Evolutionary conservation across 2,797 vertebrate species (phyloP), one percentile per base, ranked within the genome.

Genomic region (Oceanodroma leucorhoa): DNA sequence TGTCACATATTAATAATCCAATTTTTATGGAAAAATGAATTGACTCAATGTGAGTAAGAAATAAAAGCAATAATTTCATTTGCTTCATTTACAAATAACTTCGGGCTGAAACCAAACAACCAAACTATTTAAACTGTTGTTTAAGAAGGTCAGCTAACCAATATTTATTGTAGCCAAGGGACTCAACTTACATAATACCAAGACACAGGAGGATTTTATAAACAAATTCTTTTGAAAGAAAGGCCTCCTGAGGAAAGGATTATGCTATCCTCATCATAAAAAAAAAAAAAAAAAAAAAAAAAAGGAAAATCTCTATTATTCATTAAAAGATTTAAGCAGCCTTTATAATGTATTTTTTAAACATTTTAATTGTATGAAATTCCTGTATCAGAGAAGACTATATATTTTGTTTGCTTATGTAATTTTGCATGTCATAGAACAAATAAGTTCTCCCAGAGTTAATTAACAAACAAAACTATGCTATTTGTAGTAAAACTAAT

Each of bases 71-170:
- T 87, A 55, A 66, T 84, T 87, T 23, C 4, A 93, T 80, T 93
- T 87, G 41, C 82, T 93, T 96, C 54, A 84, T 93, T 97, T 97
- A 92, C 43, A 90, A 97, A 96, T 89, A 89, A 79, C 38, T 90
- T 77, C 65, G 53, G 57, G 48, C 90, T 94, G 93, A 94, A 93
- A 95, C 32, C 48, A 96, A 94, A 87, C 70, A 93, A 95, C 32
- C 48, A 96, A 94, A 87, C 70, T 87, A 90, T 86, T 94, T 96
- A 57, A 95, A 92, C 91, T 45, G 19, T 70, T 93, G n/a, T 91
- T 91, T 95, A 78, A 69, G 96, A 96, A 94, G 87, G 60, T 93
- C 93, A 96, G 73, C 73, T 93, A 87, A 80, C 90, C 70, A 77
- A 36, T 96, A 95, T 82, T 96, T 95, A 93, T 95, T 83, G 83